A percentile compares a stretch with the other conserved stretches of the same genome.
phyloP scores from a whole-genome alignment of 2,113 vertebrate species.

The Varanus komodoensis region DNA sequence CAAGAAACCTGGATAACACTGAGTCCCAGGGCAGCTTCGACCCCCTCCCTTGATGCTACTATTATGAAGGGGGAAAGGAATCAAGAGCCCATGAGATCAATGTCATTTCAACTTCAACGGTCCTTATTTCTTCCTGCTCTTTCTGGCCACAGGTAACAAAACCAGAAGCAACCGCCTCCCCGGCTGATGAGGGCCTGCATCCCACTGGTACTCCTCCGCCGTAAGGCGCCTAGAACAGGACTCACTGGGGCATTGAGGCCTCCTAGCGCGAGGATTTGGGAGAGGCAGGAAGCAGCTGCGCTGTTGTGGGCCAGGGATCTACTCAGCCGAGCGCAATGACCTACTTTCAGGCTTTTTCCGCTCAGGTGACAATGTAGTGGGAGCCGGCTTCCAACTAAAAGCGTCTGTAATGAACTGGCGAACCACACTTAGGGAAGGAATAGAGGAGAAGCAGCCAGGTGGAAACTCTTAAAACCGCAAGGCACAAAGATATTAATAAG shows the following conservation, averaged over 20 bases:
- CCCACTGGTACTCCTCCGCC: background rate
- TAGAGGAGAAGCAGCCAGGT: constrained; percentile 40
- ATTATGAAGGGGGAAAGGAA: no score
- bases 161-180: background rate
- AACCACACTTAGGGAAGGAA: constrained; percentile 29
- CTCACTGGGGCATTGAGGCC: background rate
- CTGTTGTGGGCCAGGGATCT: constrained; percentile 52
- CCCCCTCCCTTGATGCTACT: no score
- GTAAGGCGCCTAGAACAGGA: constrained; percentile 12
- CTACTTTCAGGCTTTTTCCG: constrained; percentile 71
- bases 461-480: constrained; percentile 59
- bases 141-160: background rate
- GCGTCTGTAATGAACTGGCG: constrained; percentile 55
- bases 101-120: background rate
- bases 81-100: no score
- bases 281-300: constrained; percentile 65
- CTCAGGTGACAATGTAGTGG: constrained; percentile 72
- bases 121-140: background rate
- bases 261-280: constrained; percentile 8
- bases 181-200: background rate
- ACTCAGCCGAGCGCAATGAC: constrained; percentile 69
- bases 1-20: background rate
- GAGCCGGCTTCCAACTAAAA: constrained; percentile 60
- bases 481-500: constrained; percentile 16
- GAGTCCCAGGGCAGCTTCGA: background rate